Conservation (phyloP, 2,797 vertebrate genomes). For the Gastrophryne carolinensis region DNA sequence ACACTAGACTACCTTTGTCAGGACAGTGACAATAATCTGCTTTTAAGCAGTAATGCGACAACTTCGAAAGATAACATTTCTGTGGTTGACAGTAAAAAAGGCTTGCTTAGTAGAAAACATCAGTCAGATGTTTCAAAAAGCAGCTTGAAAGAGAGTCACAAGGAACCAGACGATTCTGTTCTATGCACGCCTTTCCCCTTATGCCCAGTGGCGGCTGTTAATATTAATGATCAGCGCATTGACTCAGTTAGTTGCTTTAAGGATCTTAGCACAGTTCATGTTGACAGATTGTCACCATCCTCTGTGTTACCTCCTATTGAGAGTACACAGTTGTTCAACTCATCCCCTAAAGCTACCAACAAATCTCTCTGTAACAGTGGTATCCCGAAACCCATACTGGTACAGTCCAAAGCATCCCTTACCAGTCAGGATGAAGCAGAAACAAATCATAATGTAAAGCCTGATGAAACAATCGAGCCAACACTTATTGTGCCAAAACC, state of each 20-base stretch:
- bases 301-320: conserved; percentile 59
- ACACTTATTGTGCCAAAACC: conserved; percentile 78
- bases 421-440: conserved; percentile 57
- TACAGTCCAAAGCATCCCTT: conserved; percentile 66
- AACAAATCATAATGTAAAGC: conserved; percentile 65
- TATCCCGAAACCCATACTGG: conserved; percentile 81
- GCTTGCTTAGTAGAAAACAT: conserved; percentile 68
- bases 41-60: conserved; percentile 13
- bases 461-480: conserved; percentile 68
- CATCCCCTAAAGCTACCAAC: conserved; percentile 72
- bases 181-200: conserved; percentile 61
- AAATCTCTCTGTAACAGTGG: conserved; percentile 73
- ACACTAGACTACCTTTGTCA: conserved; percentile 53
- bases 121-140: conserved; percentile 68
- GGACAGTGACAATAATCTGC: conserved; percentile 62
- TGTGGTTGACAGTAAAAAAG: conserved; percentile 64
- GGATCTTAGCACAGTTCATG: conserved; percentile 55
- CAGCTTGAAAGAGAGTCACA: conserved; percentile 62
- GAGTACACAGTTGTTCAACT: conserved; percentile 62
- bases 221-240: conserved; percentile 60
- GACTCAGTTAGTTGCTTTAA: conserved; percentile 64
- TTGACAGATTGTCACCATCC: conserved; percentile 58
- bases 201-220: conserved; percentile 65
- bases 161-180: conserved; percentile 63
- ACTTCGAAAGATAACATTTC: conserved; percentile 47